phyloP scores from a whole-genome alignment of 2,113 vertebrate species.

The Coptodon rendalli region DNA sequence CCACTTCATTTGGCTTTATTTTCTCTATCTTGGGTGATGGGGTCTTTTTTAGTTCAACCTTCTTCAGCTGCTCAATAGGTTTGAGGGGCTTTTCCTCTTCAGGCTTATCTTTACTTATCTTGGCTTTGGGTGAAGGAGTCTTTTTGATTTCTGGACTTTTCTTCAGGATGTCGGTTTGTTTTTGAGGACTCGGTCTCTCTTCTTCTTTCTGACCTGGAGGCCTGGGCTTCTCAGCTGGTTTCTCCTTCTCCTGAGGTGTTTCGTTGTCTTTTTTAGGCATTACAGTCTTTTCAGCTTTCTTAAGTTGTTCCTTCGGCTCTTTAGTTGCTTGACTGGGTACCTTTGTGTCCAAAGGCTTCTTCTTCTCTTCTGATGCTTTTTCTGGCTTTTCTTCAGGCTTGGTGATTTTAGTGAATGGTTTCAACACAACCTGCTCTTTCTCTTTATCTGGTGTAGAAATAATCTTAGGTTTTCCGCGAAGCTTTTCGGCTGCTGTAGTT shows the following conservation, averaged over 20 bases:
- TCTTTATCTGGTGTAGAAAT: conserved; percentile 24
- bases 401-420: conserved; percentile 23
- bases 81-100: conserved; percentile 20
- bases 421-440: conserved; percentile 20
- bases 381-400: conserved; percentile 14
- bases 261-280: conserved; percentile 11
- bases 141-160: conserved; percentile 31
- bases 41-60: conserved; percentile 37
- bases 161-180: conserved; percentile 11
- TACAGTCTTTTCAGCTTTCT: not conserved
- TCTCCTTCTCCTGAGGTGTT: not conserved
- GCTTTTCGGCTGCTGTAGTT: not conserved
- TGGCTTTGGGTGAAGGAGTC: conserved; percentile 27
- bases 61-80: conserved; percentile 28
- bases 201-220: not conserved
- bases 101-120: not conserved
- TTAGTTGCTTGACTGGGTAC: not conserved
- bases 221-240: conserved; percentile 8
- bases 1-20: not conserved
- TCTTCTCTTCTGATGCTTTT: not conserved
- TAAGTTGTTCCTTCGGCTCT: not conserved
- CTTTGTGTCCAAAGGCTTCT: not conserved
- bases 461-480: not conserved
- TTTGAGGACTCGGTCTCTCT: not conserved
- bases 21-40: conserved; percentile 39